Evolutionary conservation across 1,140 invertebrate species (phyloP).

Genomic region (Pristionchus pacificus): DNA sequence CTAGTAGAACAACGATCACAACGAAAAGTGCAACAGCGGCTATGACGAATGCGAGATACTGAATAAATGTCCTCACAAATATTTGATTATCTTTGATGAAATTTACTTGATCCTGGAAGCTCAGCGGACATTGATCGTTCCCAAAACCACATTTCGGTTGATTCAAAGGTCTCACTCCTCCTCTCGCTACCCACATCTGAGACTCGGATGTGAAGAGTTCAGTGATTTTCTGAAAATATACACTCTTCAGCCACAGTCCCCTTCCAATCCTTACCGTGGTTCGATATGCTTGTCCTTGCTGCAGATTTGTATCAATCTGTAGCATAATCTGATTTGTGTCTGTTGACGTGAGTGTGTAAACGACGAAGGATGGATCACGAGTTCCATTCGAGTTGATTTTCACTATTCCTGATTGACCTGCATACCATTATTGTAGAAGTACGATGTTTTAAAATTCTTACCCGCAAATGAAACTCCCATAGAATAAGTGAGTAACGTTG

Average conservation of each 20-base stretch:
- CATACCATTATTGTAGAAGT: background rate
- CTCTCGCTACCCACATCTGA: background rate
- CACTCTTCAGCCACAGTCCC: background rate
- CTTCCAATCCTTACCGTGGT: no score
- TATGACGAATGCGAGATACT: background rate
- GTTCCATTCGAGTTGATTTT: conserved; percentile 8
- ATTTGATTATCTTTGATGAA: no score
- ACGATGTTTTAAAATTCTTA: background rate
- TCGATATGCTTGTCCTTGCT: no score
- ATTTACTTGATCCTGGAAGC: background rate
- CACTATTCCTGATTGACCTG: conserved; percentile 13
- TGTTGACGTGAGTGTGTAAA: no score
- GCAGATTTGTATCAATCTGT: no score
- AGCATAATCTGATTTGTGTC: no score
- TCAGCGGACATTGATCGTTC: conserved; percentile 6
- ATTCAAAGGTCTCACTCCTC: background rate
- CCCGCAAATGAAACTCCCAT: background rate
- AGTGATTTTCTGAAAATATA: background rate
- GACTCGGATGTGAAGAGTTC: background rate
- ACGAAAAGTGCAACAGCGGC: background rate
- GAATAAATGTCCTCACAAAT: no score
- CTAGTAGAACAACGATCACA: background rate
- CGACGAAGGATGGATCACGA: background rate
- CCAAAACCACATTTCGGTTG: conserved; percentile 9
- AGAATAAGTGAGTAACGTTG: background rate